Conservation (phyloP, 2,113 vertebrate species). For the Arvicanthis niloticus region DNA sequence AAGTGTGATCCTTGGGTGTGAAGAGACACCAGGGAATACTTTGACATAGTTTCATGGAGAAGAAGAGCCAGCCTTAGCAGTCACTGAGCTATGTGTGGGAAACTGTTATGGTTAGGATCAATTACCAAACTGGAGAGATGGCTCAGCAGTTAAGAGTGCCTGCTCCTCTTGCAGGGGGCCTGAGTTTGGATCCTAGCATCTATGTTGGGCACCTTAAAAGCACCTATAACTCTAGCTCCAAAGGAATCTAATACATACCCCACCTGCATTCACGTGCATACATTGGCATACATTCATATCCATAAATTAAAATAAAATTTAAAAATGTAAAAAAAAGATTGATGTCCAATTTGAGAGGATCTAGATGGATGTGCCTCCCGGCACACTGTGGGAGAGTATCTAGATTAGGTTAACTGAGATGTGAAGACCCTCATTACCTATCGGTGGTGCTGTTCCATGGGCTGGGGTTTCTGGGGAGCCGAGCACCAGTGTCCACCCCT, state of each 20-base stretch:
- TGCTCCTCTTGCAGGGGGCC: not conserved
- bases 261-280: not conserved
- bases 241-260: not conserved
- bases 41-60: not conserved
- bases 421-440: not conserved
- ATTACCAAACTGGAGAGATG: not conserved
- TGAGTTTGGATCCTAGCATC: not conserved
- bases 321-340: not conserved
- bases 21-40: not conserved
- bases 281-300: not conserved
- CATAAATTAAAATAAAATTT: not conserved
- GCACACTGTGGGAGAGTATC: no score
- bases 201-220: not conserved
- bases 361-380: not conserved
- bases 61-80: not conserved
- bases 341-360: not conserved
- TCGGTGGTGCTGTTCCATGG: not conserved
- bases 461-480: not conserved
- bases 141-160: not conserved
- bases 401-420: not conserved
- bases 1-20: not conserved
- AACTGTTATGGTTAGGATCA: not conserved
- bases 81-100: not conserved
- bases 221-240: not conserved
- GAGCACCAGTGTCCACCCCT: not conserved